phyloP scores from a whole-genome alignment of 1,140 invertebrate species.

The Drosophila nasuta region DNA sequence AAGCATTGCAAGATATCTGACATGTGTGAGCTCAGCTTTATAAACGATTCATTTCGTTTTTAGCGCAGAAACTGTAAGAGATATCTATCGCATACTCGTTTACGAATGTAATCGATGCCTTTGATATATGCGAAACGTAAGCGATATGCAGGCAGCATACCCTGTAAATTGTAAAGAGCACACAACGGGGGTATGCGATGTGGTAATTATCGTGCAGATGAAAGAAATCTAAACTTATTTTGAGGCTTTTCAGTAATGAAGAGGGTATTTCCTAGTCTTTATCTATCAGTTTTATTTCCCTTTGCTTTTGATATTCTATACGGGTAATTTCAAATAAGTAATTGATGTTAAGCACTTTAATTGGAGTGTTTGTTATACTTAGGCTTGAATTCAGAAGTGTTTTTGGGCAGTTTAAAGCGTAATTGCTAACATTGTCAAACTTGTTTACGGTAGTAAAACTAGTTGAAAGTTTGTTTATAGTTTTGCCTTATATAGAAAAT shows the following conservation, averaged over 20 bases:
- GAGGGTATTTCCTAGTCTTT: background rate
- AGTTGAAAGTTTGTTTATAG: no score
- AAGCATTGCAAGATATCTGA: constrained; percentile 29
- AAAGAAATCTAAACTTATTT: no score
- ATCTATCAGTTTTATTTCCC: background rate
- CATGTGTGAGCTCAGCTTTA: constrained; percentile 41
- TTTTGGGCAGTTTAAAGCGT: no score
- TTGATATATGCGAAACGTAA: constrained; percentile 26
- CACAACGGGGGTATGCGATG: background rate
- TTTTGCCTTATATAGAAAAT: no score
- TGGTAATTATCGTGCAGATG: no score
- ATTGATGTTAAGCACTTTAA: background rate
- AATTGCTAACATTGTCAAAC: no score
- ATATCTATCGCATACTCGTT: constrained; percentile 29
- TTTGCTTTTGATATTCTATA: background rate
- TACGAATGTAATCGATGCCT: constrained; percentile 35
- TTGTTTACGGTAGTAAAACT: no score
- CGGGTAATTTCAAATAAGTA: background rate
- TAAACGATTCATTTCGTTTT: constrained; percentile 46
- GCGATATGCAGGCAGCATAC: constrained; percentile 26
- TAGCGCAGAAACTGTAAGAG: constrained; percentile 35
- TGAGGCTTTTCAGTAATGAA: background rate
- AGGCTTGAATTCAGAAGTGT: no score
- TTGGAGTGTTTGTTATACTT: background rate
- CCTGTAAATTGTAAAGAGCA: constrained; percentile 7